Percentiles rank a stretch among this genome's conserved stretches.
Evolutionary conservation across 2,888 invertebrate genomes (phyloP).

Genomic region (Cephus nigrinus): DNA sequence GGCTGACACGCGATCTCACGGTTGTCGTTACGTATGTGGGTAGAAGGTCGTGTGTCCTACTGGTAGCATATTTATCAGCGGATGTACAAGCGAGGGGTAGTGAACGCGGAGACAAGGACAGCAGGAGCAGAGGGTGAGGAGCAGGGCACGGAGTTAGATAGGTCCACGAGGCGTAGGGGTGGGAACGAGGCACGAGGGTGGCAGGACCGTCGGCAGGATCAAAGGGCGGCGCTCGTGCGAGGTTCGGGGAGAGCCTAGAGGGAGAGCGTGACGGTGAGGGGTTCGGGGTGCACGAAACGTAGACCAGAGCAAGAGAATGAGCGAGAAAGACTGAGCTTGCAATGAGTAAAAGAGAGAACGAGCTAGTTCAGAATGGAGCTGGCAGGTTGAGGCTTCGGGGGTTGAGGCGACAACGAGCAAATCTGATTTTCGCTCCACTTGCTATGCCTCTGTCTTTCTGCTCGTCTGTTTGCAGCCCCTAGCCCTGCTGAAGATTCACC

Average conservation of each 20-base stretch:
- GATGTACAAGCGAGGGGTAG: slow-evolving; percentile 23
- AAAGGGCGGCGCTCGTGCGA: slow-evolving; percentile 62
- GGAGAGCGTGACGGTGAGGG: slow-evolving; percentile 28
- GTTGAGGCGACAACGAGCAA: slow-evolving; percentile 64
- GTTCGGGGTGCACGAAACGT: not conserved
- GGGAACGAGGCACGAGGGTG: slow-evolving; percentile 46
- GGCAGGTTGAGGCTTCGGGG: slow-evolving; percentile 42
- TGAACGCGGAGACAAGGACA: slow-evolving; percentile 1
- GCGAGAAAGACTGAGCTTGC: slow-evolving; percentile 24
- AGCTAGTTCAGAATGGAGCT: slow-evolving; percentile 26
- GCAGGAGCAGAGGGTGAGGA: slow-evolving; percentile 4
- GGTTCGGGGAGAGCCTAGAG: slow-evolving; percentile 49
- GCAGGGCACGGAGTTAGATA: slow-evolving; percentile 12
- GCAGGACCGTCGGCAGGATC: slow-evolving; percentile 62
- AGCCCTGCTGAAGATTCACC: slow-evolving; percentile 15
- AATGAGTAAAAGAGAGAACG: slow-evolving; percentile 4
- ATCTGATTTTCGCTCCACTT: slow-evolving; percentile 65
- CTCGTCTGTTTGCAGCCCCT: slow-evolving; percentile 21
- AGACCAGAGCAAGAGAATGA: not conserved
- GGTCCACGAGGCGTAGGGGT: slow-evolving; percentile 21
- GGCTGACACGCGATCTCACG: not conserved
- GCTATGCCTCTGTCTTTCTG: slow-evolving; percentile 41
- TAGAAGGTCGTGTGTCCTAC: slow-evolving; percentile 26
- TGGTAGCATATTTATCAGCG: slow-evolving; percentile 47
- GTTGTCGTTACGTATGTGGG: slow-evolving; percentile 15